These are phyloP conservation scores for Tetragonisca angustula DNA, from an alignment of 2,888 invertebrate genomes.

Conservation along the genomic window DNA sequence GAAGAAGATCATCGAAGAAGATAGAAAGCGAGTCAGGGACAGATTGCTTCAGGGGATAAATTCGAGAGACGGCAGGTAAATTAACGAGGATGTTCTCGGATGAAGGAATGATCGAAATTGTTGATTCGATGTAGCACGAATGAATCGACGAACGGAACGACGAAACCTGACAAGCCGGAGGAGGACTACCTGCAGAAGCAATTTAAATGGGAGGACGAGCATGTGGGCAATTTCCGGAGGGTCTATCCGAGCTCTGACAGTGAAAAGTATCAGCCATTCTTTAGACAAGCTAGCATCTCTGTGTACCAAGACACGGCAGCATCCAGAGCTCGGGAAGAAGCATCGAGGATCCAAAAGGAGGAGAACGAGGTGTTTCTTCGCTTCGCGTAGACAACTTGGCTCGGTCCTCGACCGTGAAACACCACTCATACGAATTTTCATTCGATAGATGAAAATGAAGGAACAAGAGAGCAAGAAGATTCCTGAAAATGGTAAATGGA, in stretches of 20 bases:
- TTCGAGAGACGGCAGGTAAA: slow-evolving; percentile 78
- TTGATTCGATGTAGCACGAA: slow-evolving; percentile 22
- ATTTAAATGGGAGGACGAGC: slow-evolving; percentile 90
- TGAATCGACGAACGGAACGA: slow-evolving; percentile 53
- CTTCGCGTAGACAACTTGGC: not conserved
- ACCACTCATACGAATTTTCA: not conserved
- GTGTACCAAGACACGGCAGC: slow-evolving; percentile 91
- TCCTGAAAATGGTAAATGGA: slow-evolving; percentile 67
- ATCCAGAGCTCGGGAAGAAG: slow-evolving; percentile 91
- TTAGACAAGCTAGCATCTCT: slow-evolving; percentile 90
- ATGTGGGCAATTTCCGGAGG: slow-evolving; percentile 90
- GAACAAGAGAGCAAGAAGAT: slow-evolving; percentile 74
- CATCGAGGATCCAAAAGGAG: slow-evolving; percentile 89
- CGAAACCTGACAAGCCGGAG: slow-evolving; percentile 68
- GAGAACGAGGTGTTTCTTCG: slow-evolving; percentile 76
- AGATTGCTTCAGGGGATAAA: slow-evolving; percentile 87
- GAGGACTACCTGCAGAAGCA: slow-evolving; percentile 84
- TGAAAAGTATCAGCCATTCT: slow-evolving; percentile 89
- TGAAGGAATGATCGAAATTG: not conserved
- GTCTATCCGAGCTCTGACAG: slow-evolving; percentile 88
- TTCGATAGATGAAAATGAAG: slow-evolving; percentile 70
- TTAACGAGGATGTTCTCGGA: not conserved
- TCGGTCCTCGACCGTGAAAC: not conserved
- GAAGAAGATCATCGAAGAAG: slow-evolving; percentile 90
- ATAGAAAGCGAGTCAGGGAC: slow-evolving; percentile 89